These are phyloP conservation scores for Thrips palmi DNA, from an alignment of 1,140 invertebrate species.

Conservation along the genomic window DNA sequence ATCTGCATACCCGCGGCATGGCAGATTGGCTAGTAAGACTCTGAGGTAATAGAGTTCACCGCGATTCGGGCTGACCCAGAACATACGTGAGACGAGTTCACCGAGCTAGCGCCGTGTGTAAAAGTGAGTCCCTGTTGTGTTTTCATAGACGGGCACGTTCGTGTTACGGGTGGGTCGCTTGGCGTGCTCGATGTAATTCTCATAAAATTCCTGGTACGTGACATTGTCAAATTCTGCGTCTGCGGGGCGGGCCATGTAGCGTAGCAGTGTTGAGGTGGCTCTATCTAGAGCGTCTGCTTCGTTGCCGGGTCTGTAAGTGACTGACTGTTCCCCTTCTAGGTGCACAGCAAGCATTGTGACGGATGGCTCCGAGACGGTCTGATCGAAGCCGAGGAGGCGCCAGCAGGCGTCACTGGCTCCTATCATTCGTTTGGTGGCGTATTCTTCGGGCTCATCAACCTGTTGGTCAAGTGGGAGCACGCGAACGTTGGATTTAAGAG, in stretches of 20 bases:
- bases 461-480: neutral
- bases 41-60: neutral
- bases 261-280: slow-evolving; percentile 1
- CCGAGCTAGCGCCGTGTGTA: neutral
- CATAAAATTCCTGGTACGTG: slow-evolving; percentile 1
- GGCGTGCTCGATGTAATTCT: neutral
- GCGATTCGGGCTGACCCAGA: neutral
- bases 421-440: slow-evolving; percentile 3
- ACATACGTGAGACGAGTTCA: neutral
- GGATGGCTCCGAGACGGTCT: neutral
- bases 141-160: too few relatives aligned
- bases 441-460: neutral
- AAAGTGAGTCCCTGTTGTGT: neutral
- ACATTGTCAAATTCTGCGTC: slow-evolving; percentile 3
- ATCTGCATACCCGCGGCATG: slow-evolving; percentile 1
- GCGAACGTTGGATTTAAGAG: too few relatives aligned
- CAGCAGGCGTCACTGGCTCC: slow-evolving; percentile 4
- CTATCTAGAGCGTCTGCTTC: too few relatives aligned
- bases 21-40: too few relatives aligned
- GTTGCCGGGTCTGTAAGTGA: neutral
- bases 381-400: slow-evolving; percentile 1
- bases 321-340: neutral
- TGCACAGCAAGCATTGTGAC: neutral
- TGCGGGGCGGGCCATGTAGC: neutral
- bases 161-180: too few relatives aligned